Evolutionary conservation across 2,888 invertebrate genomes (phyloP), one percentile per base, ranked within the genome.

Genomic region (Reticulitermes lucifugus): DNA sequence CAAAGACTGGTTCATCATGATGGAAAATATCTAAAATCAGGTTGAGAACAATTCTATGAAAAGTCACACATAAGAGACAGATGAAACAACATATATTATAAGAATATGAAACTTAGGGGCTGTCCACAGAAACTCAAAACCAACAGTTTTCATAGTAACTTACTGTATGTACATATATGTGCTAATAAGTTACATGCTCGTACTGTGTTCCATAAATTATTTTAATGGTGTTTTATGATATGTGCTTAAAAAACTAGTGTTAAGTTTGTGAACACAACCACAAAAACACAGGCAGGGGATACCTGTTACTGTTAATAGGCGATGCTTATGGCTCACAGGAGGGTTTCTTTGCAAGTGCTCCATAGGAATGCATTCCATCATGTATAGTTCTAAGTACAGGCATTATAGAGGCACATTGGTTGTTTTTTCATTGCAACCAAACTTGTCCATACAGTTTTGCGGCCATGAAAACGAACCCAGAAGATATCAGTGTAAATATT

Each of bases 171-270:
- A 12, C 14, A 18, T 65, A 12, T 25, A 65, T 10, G n/a, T 25
- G n/a, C 65, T 65, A 65, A 65, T 65, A 35, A 60, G 51, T 60
- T 60, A 60, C 12, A 22, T 14, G 60, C 60, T 60, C 51, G 2
- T 55, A 55, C 14, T n/a, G 25, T 65, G 65, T 18, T 65, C 25
- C 65, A 65, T 65, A 65, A 65, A 55, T 55, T 55, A 55, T 18
- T 55, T 55, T 25, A 25, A 6, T 65, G 9, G 12, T n/a, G 60
- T n/a, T 6, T n/a, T 65, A 65, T n/a, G 25, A 5, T 25, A 65
- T n/a, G n/a, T 65, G 65, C 25, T 65, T 65, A 65, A 65, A 65
- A 21, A 65, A 65, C 65, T 65, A 65, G 65, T 65, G 25, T 65
- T 65, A 65, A 65, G 65, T 65, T 65, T 65, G 35, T 35, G n/a